Evolutionary conservation across 2,797 vertebrate species (phyloP), one percentile per base, ranked within the genome.

Genomic region (Acridotheres tristis): DNA sequence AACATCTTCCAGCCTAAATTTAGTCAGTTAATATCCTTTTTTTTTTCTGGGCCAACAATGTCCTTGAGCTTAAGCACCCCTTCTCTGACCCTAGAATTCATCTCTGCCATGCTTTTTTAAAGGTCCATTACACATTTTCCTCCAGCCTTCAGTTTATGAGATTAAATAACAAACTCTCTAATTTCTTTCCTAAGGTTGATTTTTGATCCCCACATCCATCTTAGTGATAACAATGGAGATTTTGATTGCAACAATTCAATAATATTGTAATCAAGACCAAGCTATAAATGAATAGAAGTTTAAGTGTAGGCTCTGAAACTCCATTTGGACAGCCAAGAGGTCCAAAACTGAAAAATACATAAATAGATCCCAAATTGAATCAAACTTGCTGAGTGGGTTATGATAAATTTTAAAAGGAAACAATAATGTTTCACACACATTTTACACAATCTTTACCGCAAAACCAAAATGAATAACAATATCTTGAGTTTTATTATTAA

Each of bases 1-100:
- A 73, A 11, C 42, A 48, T 77, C 92, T 93, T 89, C 27, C 57
- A 91, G 54, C 30, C 82, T 89, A 78, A 72, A 91, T 78, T 85
- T 88, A 77, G n/a, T 47, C 42, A 48, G 22, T 85, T 74, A 73
- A 71, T 77, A 47, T 16, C 5, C 7, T 9, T 11, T 43, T 20
- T 16, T 79, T 90, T 54, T 67, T 27, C 21, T 68, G 32, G 14
- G 9, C 36, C 34, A 82, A 36, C 3, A 7, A 7, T 8, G 16
- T 45, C 22, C 38, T 62, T 84, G 36, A 84, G 17, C 6, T 90
- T 71, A 65, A 88, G 38, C 38, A 89, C 5, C 14, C 50, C 17
- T 63, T 61, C 30, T 80, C 75, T 68, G 53, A 67, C 32, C 36
- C 48, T 45, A 51, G 30, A 68, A 91, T 89, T 77, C 53, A 32